Evolutionary conservation across 2,113 vertebrate species (phyloP), one percentile per base, ranked within the genome.

Genomic region (Tachysurus vachellii): DNA sequence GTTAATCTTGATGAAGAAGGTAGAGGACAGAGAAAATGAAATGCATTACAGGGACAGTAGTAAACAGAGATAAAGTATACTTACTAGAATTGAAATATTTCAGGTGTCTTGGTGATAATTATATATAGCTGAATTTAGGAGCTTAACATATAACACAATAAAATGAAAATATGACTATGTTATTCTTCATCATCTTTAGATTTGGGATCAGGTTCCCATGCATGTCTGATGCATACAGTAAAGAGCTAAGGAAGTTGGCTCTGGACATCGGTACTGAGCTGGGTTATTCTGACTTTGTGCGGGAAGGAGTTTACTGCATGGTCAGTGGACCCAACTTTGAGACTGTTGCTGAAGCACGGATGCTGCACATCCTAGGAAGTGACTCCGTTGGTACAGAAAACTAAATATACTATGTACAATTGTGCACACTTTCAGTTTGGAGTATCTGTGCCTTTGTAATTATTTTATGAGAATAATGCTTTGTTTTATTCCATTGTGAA

Each of bases 271-370:
- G 90, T 31, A 19, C 79, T 3, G 93, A 94, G 82, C 90, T 95
- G 0, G 92, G 93, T 56, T 94, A 92, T 88, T 89, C 91, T 0
- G 87, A 92, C 36, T 92, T 94, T 42, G 84, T 94, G 47, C 91
- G 89, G 5, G 94, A 95, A 23, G 95, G 95, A 0, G 94, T 96
- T 0, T 96, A 95, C 90, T 95, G 94, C 70, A 95, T 95, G 95
- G 94, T 95, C 80, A 94, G 94, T 75, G 95, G 95, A 36, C 95
- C 95, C 0, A 95, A 94, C 91, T 96, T 96, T 19, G 95, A 96
- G 88, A 95, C 95, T 36, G 92, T 95, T 0, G 94, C 95, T 17
- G 95, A 96, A 89, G 95, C 95, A 62, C 87, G 92, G 11, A 94
- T 96, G 93, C 91, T 96, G 87, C 92, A 91, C 70, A 86, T 92